Evolutionary conservation across 2,113 vertebrate species (phyloP).

Genomic region (Gavia stellata): DNA sequence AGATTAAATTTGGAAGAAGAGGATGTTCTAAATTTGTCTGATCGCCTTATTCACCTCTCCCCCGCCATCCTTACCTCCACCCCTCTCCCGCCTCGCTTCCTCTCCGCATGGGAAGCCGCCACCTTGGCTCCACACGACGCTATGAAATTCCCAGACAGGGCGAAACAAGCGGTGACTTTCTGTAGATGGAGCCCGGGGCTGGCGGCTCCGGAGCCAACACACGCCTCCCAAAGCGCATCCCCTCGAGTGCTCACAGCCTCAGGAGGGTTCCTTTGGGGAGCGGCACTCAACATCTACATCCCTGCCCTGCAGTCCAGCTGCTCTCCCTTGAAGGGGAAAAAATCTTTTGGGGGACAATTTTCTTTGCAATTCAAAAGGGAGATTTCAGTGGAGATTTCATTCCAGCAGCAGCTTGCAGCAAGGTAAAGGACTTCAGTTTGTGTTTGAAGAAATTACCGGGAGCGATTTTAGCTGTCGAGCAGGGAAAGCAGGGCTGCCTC

Average conservation of each 20-base stretch:
- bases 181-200: neutral
- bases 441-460: neutral
- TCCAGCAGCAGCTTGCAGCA: neutral
- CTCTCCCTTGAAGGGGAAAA: neutral
- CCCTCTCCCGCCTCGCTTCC: conserved; percentile 69
- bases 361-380: neutral
- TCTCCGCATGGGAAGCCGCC: conserved; percentile 78
- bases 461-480: neutral
- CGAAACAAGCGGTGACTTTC: neutral
- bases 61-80: conserved; percentile 17
- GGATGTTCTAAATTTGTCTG: conserved; percentile 70
- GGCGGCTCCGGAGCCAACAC: neutral
- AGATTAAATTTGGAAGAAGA: conserved; percentile 67
- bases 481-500: neutral
- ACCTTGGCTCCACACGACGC: conserved; percentile 64
- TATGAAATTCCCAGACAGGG: neutral
- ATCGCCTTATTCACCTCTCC: neutral
- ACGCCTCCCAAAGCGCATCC: neutral
- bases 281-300: neutral
- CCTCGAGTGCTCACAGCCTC: neutral
- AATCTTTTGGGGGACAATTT: neutral
- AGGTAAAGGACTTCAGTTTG: neutral
- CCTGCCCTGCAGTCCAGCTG: neutral
- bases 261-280: neutral
- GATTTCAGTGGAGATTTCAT: neutral